Evolutionary conservation across 2,113 vertebrate genomes (phyloP), one percentile per base, ranked within the genome.

Genomic region (Lasiurus cinereus): DNA sequence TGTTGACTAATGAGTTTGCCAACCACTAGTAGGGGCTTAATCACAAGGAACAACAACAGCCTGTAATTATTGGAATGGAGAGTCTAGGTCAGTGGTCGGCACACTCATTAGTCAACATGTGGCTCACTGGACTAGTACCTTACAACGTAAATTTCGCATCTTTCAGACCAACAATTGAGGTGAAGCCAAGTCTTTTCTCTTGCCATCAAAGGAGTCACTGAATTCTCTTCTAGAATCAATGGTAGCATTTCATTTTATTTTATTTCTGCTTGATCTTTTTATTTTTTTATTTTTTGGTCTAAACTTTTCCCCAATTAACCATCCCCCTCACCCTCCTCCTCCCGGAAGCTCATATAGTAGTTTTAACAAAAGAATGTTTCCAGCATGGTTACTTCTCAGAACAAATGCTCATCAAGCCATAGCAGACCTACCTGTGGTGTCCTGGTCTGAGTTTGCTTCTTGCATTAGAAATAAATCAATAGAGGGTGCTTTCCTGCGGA

Each of bases 401-500:
- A 77, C 80, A 82, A 83, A 56, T 15, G 7, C 11, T 2, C 18
- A 66, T 3, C 2, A 46, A 8, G 50, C 0, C 0, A 54, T 22
- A 73, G 43, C 52, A 96, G 19, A 21, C 56, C 59, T 50, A 6
- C 36, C 59, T 67, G 79, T 46, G 29, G 0, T 27, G 82, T 56
- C 19, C 2, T 0, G 4, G 5, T 78, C 31, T 87, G 46, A 69
- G 2, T 67, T 87, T 92, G 24, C 70, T 78, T 36, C 29, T 39
- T 36, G n/a, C 27, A 4, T 64, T 86, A 80, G 0, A 86, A 92
- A 94, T 72, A 93, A 91, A 56, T 84, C 79, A 95, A 92, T 11
- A 67, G 50, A 93, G 54, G 24, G 22, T 6, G 5, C 56, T 70
- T 36, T 83, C 0, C 0, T 88, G 15, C 79, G 83, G 67, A 67